A percentile compares a stretch with the other conserved stretches of the same genome.
Conservation (phyloP, 2,797 vertebrate species). For the Sciurus vulgaris region DNA sequence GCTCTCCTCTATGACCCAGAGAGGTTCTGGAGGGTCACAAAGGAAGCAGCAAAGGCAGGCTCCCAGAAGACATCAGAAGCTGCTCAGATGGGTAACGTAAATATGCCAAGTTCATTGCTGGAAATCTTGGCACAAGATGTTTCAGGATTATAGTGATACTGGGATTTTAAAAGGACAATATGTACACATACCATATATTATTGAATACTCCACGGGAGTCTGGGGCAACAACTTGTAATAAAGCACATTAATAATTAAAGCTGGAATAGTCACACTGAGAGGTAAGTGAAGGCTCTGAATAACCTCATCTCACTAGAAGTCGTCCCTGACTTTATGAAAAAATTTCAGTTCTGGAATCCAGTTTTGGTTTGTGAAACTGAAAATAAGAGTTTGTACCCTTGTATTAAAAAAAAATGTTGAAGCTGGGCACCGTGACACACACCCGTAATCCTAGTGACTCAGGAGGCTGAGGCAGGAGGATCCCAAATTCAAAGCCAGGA, state of each 20-base stretch:
- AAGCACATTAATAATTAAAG: constrained; percentile 60
- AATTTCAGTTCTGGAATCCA: not conserved
- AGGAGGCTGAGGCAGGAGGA: too few species aligned
- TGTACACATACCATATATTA: not conserved
- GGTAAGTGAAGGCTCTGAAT: not conserved
- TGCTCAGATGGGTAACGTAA: not conserved
- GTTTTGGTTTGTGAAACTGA: not conserved
- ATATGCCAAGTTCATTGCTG: not conserved
- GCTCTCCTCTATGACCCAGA: not conserved
- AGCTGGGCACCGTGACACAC: not conserved
- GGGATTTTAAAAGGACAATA: constrained; percentile 27
- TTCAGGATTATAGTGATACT: not conserved
- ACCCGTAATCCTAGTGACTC: too few species aligned
- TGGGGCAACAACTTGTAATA: constrained; percentile 3
- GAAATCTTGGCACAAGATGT: not conserved
- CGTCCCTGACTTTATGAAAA: not conserved
- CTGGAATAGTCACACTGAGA: not conserved
- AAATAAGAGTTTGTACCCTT: not conserved
- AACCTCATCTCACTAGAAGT: not conserved
- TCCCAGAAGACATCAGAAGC: constrained; percentile 27
- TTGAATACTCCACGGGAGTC: not conserved
- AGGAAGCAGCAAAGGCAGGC: not conserved
- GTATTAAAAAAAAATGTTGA: not conserved
- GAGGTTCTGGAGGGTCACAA: not conserved
- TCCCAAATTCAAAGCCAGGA: too few species aligned